Evolutionary conservation across 2,113 vertebrate species (phyloP), one percentile per base, ranked within the genome.

Genomic region (Melierax canorus): DNA sequence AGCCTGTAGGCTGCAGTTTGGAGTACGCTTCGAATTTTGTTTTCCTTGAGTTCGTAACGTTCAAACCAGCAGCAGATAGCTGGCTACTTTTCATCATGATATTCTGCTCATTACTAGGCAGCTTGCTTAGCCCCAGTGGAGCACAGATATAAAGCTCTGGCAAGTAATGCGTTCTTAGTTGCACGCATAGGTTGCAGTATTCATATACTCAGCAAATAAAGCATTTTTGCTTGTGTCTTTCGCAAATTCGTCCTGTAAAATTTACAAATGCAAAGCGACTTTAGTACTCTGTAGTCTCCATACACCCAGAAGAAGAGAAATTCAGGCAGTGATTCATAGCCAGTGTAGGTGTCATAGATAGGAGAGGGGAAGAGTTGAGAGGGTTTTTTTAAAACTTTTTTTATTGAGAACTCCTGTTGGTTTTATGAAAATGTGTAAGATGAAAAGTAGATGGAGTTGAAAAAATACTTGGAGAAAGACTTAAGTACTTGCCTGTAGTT

Each of bases 311-410:
- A 75, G 32, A 41, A 64, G 36, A 66, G 11, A 67, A 84, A 38
- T 68, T 89, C 16, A 43, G 64, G 21, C 30, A 74, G 20, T 51
- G 32, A 12, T 72, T 69, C 9, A 3, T 88, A 55, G 11, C 27
- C 36, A 51, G 0, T 0, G 2, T 32, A 9, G 27, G 10, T 78
- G 7, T 72, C 20, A 3, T 15, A 51, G 8, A 22, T 77, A 27
- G 20, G 30, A 15, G 29, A 63, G 12, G 34, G 34, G 14, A 67
- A 38, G 20, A 34, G 22, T 9, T 90, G 8, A 56, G 60, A 92
- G 11, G 14, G 26, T 26, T 26, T 26, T 51, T 79, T 51, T 24
- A 53, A 29, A 51, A 16, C 9, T 14, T 50, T 46, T 74, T 0
- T 50, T 79, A 87, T 62, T 50, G 36, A 43, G 15, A 63, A 6